phyloP scores from a whole-genome alignment of 2,797 vertebrate species.

The Moxostoma hubbsi region DNA sequence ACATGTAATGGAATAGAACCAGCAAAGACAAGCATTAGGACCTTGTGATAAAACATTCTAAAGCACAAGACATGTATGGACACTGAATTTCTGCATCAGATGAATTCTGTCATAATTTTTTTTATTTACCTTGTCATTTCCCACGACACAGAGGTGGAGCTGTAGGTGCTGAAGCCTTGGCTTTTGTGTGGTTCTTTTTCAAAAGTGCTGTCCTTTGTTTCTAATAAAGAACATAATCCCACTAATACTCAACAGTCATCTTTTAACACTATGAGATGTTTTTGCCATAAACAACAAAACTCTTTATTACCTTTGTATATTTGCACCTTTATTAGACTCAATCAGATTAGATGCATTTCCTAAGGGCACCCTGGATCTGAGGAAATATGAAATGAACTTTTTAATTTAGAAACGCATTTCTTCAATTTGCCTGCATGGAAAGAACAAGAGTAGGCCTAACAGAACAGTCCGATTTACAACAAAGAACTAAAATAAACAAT shows the following conservation, averaged over 20 bases:
- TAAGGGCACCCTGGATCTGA: slow-evolving; percentile 15
- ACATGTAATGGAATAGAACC: neutral
- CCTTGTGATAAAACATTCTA: neutral
- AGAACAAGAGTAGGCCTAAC: neutral
- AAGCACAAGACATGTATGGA: neutral
- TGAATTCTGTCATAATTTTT: too few species aligned
- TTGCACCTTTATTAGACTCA: neutral
- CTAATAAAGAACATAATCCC: neutral
- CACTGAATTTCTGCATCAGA: neutral
- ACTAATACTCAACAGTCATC: neutral
- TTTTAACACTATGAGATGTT: too few species aligned
- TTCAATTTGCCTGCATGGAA: neutral
- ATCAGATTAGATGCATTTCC: slow-evolving; percentile 32
- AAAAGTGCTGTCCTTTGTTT: neutral
- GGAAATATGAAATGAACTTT: neutral
- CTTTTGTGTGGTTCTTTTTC: neutral
- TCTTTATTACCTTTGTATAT: neutral
- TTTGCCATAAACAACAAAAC: neutral
- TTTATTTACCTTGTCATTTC: slow-evolving; percentile 3
- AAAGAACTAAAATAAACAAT: too few species aligned
- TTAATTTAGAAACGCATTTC: neutral
- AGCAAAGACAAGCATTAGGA: neutral
- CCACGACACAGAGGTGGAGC: neutral
- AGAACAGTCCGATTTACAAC: too few species aligned
- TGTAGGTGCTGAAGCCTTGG: neutral